Conservation (phyloP, 2,113 vertebrate genomes). For the Zonotrichia leucophrys region DNA sequence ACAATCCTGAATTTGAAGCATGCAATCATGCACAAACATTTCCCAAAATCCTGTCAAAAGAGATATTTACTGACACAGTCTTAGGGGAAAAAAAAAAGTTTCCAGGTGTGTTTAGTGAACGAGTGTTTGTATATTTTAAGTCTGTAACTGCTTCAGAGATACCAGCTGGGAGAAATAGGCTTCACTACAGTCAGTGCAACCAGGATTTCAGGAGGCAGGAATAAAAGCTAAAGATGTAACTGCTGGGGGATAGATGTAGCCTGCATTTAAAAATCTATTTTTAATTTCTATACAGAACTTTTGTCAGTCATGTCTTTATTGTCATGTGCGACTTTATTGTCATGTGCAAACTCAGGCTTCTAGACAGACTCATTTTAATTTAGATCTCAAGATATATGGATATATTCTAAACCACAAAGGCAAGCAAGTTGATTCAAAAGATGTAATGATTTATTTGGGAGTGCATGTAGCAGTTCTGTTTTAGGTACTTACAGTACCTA, state of each 20-base stretch:
- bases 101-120: background rate
- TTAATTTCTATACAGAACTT: background rate
- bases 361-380: background rate
- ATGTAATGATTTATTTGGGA: background rate
- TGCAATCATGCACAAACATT: background rate
- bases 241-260: background rate
- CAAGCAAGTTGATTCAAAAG: background rate
- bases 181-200: background rate
- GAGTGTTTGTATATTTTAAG: background rate
- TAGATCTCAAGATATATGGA: background rate
- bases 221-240: background rate
- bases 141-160: background rate
- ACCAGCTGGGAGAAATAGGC: background rate
- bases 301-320: background rate
- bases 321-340: background rate
- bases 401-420: background rate
- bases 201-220: background rate
- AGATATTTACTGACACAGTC: background rate
- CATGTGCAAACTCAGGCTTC: background rate
- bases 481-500: background rate
- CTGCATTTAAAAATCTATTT: background rate
- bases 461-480: background rate
- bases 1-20: background rate
- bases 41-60: background rate
- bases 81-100: background rate